Conservation (phyloP, 2,113 vertebrate species). For the Bufo bufo region DNA sequence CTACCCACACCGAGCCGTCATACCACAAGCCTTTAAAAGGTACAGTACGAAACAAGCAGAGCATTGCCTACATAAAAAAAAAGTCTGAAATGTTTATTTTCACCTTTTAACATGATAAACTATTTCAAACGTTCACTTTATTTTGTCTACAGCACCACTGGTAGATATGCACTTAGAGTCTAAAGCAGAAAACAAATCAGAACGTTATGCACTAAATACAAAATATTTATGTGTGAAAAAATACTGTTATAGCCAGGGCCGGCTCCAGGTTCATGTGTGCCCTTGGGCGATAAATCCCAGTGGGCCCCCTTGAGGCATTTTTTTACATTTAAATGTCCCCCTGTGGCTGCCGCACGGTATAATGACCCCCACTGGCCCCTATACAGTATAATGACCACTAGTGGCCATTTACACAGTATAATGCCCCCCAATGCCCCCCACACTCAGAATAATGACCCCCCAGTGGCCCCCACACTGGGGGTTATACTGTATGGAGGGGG, state of each 20-base stretch:
- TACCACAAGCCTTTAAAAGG: constrained; percentile 45
- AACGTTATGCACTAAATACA: not conserved
- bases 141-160: not conserved
- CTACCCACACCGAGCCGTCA: constrained; percentile 18
- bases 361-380: too few relatives aligned
- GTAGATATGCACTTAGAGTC: not conserved
- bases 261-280: too few relatives aligned
- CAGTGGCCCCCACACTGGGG: too few relatives aligned
- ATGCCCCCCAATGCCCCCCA: too few relatives aligned
- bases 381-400: too few relatives aligned
- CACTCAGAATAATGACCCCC: too few relatives aligned
- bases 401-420: too few relatives aligned
- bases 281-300: too few relatives aligned
- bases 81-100: not conserved
- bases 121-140: constrained; percentile 16
- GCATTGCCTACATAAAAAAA: not conserved
- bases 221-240: constrained; percentile 15
- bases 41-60: constrained; percentile 30
- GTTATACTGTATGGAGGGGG: too few relatives aligned
- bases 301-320: too few relatives aligned
- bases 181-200: not conserved
- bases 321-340: too few relatives aligned
- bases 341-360: too few relatives aligned
- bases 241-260: not conserved
- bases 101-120: constrained; percentile 30